phyloP scores from a whole-genome alignment of 2,888 invertebrate genomes.

The Agonopterix subpropinquella region DNA sequence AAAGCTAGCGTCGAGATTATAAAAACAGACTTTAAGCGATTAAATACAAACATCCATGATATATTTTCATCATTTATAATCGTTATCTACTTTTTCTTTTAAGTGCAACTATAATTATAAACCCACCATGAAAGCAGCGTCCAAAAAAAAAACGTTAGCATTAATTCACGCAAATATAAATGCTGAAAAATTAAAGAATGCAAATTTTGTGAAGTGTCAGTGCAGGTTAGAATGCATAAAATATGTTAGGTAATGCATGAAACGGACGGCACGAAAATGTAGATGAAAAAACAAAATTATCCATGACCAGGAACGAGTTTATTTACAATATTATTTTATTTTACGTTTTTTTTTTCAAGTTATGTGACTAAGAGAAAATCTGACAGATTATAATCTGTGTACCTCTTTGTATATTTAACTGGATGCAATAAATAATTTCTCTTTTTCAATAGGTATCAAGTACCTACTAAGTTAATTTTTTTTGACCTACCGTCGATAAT shows the following conservation, averaged over 20 bases:
- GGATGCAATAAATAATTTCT: no score
- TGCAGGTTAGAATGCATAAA: background rate
- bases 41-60: constrained; percentile 14
- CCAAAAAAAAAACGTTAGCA: constrained; percentile 53
- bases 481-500: no score
- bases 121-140: constrained; percentile 75
- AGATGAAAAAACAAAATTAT: no score
- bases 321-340: no score
- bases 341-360: no score
- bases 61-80: constrained; percentile 72
- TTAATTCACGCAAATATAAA: constrained; percentile 6
- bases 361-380: no score
- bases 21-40: constrained; percentile 23
- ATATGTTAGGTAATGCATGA: background rate
- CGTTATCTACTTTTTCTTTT: constrained; percentile 77
- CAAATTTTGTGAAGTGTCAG: background rate
- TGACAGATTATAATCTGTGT: no score
- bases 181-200: constrained; percentile 8
- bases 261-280: background rate
- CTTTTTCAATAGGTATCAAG: no score
- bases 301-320: no score
- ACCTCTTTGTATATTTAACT: no score
- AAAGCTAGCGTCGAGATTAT: constrained; percentile 44
- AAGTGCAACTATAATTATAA: constrained; percentile 58
- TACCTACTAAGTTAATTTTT: no score